Evolutionary conservation across 2,113 vertebrate species (phyloP), one percentile per base, ranked within the genome.

Genomic region (Odontesthes bonariensis): DNA sequence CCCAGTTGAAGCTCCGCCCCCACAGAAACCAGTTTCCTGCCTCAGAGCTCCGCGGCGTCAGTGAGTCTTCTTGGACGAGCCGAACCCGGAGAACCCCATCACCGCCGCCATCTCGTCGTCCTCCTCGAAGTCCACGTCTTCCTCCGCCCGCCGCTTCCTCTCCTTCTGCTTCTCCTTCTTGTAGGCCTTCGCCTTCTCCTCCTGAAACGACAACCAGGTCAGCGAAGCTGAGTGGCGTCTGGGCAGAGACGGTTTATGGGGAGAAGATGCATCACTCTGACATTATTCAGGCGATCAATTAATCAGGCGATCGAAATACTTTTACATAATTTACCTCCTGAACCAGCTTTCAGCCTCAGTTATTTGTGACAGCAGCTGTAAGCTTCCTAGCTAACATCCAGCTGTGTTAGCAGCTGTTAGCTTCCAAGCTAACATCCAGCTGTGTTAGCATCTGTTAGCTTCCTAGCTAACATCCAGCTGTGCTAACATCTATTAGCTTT

Each of bases 41-140:
- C 20, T 5, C 20, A 1, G 19, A 3, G 10, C 8, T 2, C 4
- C 5, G 32, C 27, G 38, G 46, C 19, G 4, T 98, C 95, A 99
- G 92, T 98, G 96, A 83, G 75, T 95, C 93, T 98, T 99, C 93
- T 99, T 99, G 49, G 97, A 95, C 0, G 97, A 97, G 61, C 97
- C 96, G 0, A 99, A 99, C 4, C 97, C 97, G 38, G 97, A 98
- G 90, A 99, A 99, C 17, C 98, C 98, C 98, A 99, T 99, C 69
- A 99, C 96, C 8, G 98, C 98, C 19, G 98, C 97, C 98, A 99
- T 99, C 80, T 99, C 98, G 4, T 98, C 97, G 1, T 99, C 96
- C 46, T 98, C 97, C 90, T 99, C 97, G 20, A 98, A 95, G 3
- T 96, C 95, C 82, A 97, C 87, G 46, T 99, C 97, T 42, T 98